These are phyloP conservation scores for Chrysomela aeneicollis DNA, from an alignment of 2,888 invertebrate genomes.

Conservation along the genomic window DNA sequence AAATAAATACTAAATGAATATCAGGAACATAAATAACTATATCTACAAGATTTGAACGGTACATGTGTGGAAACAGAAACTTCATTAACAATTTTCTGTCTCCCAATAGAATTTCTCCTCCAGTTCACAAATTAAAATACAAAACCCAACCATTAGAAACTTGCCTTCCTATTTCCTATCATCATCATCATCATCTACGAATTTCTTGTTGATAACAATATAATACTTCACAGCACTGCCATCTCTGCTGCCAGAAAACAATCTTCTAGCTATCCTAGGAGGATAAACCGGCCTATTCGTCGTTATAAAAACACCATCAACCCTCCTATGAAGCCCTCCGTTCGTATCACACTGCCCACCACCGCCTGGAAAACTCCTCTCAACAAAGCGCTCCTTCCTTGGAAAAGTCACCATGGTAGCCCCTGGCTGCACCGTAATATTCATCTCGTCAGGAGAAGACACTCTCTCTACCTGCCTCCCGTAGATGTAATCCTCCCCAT, in stretches of 20 bases:
- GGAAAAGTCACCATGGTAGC: slow-evolving; percentile 24
- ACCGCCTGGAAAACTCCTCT: neutral
- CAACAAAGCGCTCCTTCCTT: neutral
- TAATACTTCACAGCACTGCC: neutral
- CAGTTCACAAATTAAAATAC: no score
- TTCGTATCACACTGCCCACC: neutral
- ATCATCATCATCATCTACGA: neutral
- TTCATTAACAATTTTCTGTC: no score
- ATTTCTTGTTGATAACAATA: neutral
- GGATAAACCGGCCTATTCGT: slow-evolving; percentile 7
- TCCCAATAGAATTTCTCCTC: no score
- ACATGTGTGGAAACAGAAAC: no score
- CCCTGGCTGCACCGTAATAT: slow-evolving; percentile 26
- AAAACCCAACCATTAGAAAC: no score
- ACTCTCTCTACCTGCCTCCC: slow-evolving; percentile 27
- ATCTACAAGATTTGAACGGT: no score
- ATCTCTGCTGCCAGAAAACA: neutral
- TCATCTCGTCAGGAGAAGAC: slow-evolving; percentile 31
- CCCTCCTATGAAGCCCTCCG: neutral
- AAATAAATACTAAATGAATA: no score
- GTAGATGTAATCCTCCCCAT: slow-evolving; percentile 14
- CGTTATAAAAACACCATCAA: slow-evolving; percentile 27
- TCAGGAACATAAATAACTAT: no score
- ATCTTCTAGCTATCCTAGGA: neutral
- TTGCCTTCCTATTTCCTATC: no score